Evolutionary conservation across 2,113 vertebrate species (phyloP), one percentile per base, ranked within the genome.

Genomic region (Camelus bactrianus): DNA sequence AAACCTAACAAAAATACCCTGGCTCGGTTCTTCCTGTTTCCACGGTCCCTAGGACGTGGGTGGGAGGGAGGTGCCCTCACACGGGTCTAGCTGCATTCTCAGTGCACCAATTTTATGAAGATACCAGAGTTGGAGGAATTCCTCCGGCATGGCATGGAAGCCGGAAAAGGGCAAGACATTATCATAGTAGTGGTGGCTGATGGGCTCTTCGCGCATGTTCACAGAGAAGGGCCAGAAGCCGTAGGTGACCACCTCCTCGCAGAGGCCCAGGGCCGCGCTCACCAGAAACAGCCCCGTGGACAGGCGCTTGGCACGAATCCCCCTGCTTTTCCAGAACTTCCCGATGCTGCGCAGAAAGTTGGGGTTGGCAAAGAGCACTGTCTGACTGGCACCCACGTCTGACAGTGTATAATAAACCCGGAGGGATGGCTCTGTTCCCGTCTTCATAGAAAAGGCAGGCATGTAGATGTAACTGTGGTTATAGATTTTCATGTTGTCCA

Each of bases 151-250:
- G 96, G 99, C 99, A 1, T 99, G 99, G 98, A 99, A 99, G 62
- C 99, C 99, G 0, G 99, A 99, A 85, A 98, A 99, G 0, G 99
- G 99, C 97, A 99, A 98, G 76, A 99, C 98, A 30, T 99, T 99
- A 97, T 99, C 99, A 17, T 99, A 99, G 98, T 99, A 99, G 65
- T 99, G 99, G 81, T 99, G 99, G 97, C 99, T 99, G 98, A 99
- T 99, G 26, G 99, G 99, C 60, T 96, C 98, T 86, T 99, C 98
- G 0, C 97, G 98, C 97, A 99, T 98, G 97, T 99, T 99, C 64
- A 99, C 97, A 0, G 99, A 99, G 97, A 99, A 99, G 0, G 99
- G 99, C 99, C 99, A 99, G 98, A 99, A 99, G 65, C 99, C 99
- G 0, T 99, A 99, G 93, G 99, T 99, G 0, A 99, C 99, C 26